Evolutionary conservation across 2,888 invertebrate species (phyloP), one percentile per base, ranked within the genome.

Genomic region (Drosophila buzzatii): DNA sequence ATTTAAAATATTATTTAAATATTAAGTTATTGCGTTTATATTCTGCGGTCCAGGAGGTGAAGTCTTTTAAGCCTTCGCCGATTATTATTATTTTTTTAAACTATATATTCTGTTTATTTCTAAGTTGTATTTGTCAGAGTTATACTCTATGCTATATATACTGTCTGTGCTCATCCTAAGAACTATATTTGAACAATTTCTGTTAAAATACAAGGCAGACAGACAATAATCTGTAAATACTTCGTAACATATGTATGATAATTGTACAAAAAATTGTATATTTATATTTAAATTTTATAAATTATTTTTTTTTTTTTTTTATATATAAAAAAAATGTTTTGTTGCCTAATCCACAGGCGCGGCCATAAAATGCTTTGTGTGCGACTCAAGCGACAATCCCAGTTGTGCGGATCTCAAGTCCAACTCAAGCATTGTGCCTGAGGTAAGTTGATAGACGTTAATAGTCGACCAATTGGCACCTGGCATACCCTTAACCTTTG

Each of bases 361-460:
- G 45, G 92, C 93, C 64, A 94, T 94, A 59, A 92, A 94, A 80
- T 95, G 95, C 81, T 95, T 93, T 92, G 94, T 94, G 60, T 95
- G 95, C 89, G 94, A 94, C 72, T 94, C 94, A 16, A 93, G 93
- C 68, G 92, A 93, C 64, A 94, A 94, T 91, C 93, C 94, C 8
- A 92, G 93, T 72, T 95, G 95, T 89, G 92, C 92, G 18, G 94
- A 95, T 89, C 74, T 92, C 44, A 85, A 79, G 62, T 82, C 91
- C 27, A 90, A 91, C 64, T 83, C 89, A 20, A 92, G 87, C 81
- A 92, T 93, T 70, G 81, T 85, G 56, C 72, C 93, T 7, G 92
- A 92, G 91, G 93, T 93, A 75, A 91, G 91, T 75, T 23, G 7
- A 33, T 33, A 41, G 41, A 5, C 18, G 3, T 12, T 2, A 10